Evolutionary conservation across 2,797 vertebrate genomes (phyloP), one percentile per base, ranked within the genome.

Genomic region (Mormyrops attenuatus): DNA sequence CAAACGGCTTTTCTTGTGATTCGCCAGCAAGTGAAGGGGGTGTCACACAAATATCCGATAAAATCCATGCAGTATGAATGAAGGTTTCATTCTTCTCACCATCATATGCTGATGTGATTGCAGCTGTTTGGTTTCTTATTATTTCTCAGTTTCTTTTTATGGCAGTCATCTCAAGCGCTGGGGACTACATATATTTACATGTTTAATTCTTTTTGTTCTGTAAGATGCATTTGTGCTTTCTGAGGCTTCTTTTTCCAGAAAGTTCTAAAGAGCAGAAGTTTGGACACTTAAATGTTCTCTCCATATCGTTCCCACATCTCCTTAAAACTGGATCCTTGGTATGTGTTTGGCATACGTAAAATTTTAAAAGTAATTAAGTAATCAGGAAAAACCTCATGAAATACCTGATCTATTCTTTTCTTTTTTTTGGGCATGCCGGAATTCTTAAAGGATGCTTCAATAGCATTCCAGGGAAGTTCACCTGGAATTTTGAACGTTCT

Each of bases 91-190:
- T 26, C 85, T 86, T 55, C 26, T 26, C 26, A 30, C 6, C 85
- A 34, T 86, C 60, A 11, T 26, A 26, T 63, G 60, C 60, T 26
- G 85, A 53, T 15, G 84, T 30, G 84, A 86, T 52, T 30, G 8
- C 13, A 50, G 47, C 26, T 22, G 85, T 17, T 86, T 86, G 49
- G 50, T 50, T 53, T 86, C n/a, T 82, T 82, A 47, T 53, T n/a
- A n/a, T 52, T 34, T 26, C 34, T 4, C 49, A 5, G 3, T 6
- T 86, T 26, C 69, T 89, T 88, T 22, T 73, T 44, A 80, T 3
- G 15, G 57, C 26, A 53, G 49, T 55, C 85, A 6, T 73, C 88
- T 90, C 88, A 89, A 85, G 77, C 80, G 88, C 85, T 90, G 88
- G 88, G 87, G 77, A 49, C 69, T 85, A 85, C 53, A 88, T 85